phyloP scores from a whole-genome alignment of 2,797 vertebrate species.

The Sebastolobus altivelis region DNA sequence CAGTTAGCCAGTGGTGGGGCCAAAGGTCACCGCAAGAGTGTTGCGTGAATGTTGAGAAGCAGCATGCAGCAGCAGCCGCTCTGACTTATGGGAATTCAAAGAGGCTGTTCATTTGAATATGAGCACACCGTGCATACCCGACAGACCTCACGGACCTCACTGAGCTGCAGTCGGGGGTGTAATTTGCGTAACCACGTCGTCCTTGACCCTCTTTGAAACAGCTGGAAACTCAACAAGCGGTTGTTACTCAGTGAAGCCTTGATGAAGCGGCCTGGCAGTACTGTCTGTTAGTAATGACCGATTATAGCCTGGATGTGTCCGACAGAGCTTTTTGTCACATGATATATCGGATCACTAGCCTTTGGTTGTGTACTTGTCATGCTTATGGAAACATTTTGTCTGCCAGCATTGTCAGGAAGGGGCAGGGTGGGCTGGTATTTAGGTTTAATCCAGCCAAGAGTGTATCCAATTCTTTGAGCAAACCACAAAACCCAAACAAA shows the following conservation, averaged over 20 bases:
- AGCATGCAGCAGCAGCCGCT: constrained; percentile 33
- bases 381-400: constrained; percentile 23
- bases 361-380: constrained; percentile 30
- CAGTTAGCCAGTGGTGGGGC: constrained; percentile 48
- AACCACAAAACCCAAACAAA: neutral
- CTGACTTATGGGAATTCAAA: constrained; percentile 35
- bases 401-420: constrained; percentile 9
- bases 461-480: constrained; percentile 2
- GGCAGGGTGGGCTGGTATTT: constrained; percentile 1
- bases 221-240: constrained; percentile 37
- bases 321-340: constrained; percentile 26
- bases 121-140: neutral
- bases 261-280: constrained; percentile 3
- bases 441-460: neutral
- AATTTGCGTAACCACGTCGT: constrained; percentile 42
- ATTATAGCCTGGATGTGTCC: constrained; percentile 12
- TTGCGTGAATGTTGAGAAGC: constrained; percentile 38
- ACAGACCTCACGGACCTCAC: neutral
- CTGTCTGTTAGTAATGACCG: constrained; percentile 15
- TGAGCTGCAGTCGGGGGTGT: constrained; percentile 25
- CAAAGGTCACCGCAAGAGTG: constrained; percentile 51
- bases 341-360: constrained; percentile 20
- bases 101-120: constrained; percentile 35
- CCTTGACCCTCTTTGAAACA: constrained; percentile 60
- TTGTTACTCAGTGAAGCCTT: constrained; percentile 28